Base-by-base conservation (phyloP, 2,113 vertebrate genomes). In the Larimichthys polyactis region DNA sequence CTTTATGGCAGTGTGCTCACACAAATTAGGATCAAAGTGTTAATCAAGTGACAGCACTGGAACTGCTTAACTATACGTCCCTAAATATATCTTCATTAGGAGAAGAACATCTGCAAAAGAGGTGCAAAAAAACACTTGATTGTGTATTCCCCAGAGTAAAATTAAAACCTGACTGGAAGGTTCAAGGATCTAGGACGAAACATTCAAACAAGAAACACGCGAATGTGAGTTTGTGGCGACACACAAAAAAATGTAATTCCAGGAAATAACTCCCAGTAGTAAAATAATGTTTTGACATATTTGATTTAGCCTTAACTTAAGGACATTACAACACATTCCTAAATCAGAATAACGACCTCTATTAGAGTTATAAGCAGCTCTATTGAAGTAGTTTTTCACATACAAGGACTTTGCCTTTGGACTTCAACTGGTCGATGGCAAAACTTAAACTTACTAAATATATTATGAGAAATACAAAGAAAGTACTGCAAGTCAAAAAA, bases 71-170 rank as follows among this genome's bases (percentile, higher is more conserved):
- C 43, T 43, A 27, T 27, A 17, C 64, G 19, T 62, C 66, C 46
- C 68, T 58, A 57, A 88, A 75, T 66, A 74, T 69, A 67, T 83
- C 64, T 67, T 87, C 27, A 79, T 82, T 79, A 82, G 70, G 62
- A 43, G 43, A 22, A 46, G 20, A 67, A 60, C 48, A 81, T 73
- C 11, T 70, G 59, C 2, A 2, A 32, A 69, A 29, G 2, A 58
- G 12, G 43, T 51, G 6, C 4, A 11, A 29, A 16, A n/a, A 14
- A 22, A 51, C 7, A 63, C 11, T 3, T 60, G 9, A 4, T 12
- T 69, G 11, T 40, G 10, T 7, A 11, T 70, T 81, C 74, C 67
- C 78, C 14, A 2, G 60, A 82, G 79, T n/a, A 20, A 29, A 73
- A 84, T 22, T 14, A 22, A 63, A 57, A 75, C 29, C 46, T 58